Evolutionary conservation across 2,888 invertebrate genomes (phyloP).

Genomic region (Seira ritae): DNA sequence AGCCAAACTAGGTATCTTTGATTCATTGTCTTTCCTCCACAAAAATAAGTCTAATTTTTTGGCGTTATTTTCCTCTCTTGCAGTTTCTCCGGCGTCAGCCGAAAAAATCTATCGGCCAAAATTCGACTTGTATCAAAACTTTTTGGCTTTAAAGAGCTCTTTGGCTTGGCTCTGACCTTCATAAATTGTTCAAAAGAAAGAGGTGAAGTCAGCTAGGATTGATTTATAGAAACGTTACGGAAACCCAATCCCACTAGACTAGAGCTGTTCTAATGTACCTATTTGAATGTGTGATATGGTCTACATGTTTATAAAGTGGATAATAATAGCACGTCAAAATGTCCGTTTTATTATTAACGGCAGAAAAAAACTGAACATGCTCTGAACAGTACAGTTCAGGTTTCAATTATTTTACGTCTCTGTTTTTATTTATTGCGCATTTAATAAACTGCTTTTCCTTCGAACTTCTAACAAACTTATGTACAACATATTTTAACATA

Average conservation of each 20-base stretch:
- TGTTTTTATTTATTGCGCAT: constrained; percentile 1
- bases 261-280: too few relatives aligned
- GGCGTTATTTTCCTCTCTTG: too few relatives aligned
- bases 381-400: constrained; percentile 15
- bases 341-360: constrained; percentile 18
- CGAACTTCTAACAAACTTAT: too few relatives aligned
- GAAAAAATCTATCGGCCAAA: too few relatives aligned
- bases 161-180: too few relatives aligned
- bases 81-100: too few relatives aligned
- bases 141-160: too few relatives aligned
- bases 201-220: constrained; percentile 41
- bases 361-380: neutral
- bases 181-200: constrained; percentile 35
- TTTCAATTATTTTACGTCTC: constrained; percentile 21
- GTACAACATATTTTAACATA: neutral
- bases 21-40: too few relatives aligned
- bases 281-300: constrained; percentile 15
- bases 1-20: too few relatives aligned
- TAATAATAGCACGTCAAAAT: constrained; percentile 21
- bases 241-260: constrained; percentile 37
- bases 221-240: constrained; percentile 43
- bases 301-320: constrained; percentile 22
- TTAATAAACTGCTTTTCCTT: neutral
- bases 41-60: too few relatives aligned
- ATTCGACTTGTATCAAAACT: too few relatives aligned